Percentiles rank a stretch among this genome's conserved stretches.
phyloP scores from a whole-genome alignment of 2,113 vertebrate genomes.

The Pterocles gutturalis region DNA sequence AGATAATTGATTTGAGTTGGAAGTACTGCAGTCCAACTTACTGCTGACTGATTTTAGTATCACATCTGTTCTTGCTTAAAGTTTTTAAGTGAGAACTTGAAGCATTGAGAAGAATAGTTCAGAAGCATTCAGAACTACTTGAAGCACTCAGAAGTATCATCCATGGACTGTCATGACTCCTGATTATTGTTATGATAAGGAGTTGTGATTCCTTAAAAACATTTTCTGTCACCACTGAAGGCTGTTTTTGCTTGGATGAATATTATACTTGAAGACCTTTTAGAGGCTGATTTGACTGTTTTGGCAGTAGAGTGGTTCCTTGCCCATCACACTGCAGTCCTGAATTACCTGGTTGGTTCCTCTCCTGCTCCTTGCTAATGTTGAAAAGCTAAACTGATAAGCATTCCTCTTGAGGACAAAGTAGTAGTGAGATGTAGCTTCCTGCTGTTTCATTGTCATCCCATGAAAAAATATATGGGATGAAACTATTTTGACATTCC shows the following conservation, averaged over 20 bases:
- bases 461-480: neutral
- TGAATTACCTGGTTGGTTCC: neutral
- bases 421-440: neutral
- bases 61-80: neutral
- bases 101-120: neutral
- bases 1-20: neutral
- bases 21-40: neutral
- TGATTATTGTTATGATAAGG: neutral
- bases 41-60: neutral
- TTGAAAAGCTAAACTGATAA: neutral
- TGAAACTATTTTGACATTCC: neutral
- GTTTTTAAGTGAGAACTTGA: neutral
- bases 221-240: neutral
- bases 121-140: neutral
- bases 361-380: neutral
- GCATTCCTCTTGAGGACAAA: neutral
- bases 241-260: neutral
- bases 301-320: neutral
- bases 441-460: neutral
- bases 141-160: neutral
- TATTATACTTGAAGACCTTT: neutral
- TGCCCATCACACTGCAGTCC: neutral
- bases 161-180: neutral
- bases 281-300: neutral
- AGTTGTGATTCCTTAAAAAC: neutral